phyloP scores from a whole-genome alignment of 2,888 invertebrate species.

The Mesorhabditis spiculigera region DNA sequence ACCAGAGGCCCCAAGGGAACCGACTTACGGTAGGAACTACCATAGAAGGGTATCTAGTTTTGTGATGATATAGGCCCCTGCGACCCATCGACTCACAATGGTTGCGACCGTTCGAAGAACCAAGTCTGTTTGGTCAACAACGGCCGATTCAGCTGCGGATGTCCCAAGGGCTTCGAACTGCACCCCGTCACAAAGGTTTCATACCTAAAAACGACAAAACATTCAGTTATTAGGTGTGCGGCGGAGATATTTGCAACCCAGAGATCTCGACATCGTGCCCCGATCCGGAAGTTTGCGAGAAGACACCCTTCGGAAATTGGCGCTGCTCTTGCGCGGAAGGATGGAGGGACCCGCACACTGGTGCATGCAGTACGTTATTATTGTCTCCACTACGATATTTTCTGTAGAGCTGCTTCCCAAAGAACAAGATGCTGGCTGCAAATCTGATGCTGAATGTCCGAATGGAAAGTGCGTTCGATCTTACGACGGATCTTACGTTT shows the following conservation, averaged over 20 bases:
- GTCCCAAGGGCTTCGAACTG: constrained; percentile 49
- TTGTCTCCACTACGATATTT: neutral
- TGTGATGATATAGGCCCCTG: constrained; percentile 32
- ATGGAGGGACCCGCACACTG: constrained; percentile 37
- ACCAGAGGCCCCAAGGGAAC: constrained; percentile 19
- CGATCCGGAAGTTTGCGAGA: constrained; percentile 41
- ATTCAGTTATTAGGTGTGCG: constrained; percentile 33
- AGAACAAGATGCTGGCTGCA: neutral
- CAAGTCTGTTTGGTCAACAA: constrained; percentile 40
- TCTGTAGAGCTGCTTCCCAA: constrained; percentile 5
- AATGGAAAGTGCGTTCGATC: constrained; percentile 34
- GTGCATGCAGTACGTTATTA: constrained; percentile 38
- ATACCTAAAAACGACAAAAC: neutral
- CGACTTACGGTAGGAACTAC: constrained; percentile 22
- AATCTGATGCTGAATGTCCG: constrained; percentile 16
- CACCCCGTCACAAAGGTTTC: constrained; percentile 44
- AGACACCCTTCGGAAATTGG: constrained; percentile 54
- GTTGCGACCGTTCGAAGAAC: constrained; percentile 49
- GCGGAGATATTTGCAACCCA: constrained; percentile 52
- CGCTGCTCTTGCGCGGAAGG: constrained; percentile 51
- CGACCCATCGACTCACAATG: constrained; percentile 41
- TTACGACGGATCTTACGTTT: constrained; percentile 37
- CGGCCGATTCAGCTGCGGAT: constrained; percentile 37
- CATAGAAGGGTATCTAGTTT: constrained; percentile 8
- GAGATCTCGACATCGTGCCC: constrained; percentile 50